Conservation (phyloP, 2,113 vertebrate genomes). For the Oryzias woworae region DNA sequence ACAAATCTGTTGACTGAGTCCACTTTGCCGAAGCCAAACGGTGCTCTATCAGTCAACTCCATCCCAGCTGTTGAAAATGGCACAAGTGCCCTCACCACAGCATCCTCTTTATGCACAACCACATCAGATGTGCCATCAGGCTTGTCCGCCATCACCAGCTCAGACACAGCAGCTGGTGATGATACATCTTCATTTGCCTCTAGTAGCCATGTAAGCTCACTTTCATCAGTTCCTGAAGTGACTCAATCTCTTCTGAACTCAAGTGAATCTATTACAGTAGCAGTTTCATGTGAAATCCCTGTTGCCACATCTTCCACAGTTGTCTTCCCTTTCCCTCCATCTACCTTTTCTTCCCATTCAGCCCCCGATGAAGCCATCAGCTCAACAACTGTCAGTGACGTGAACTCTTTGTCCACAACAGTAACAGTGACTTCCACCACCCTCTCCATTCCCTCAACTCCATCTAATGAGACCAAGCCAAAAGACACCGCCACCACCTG, state of each 20-base stretch:
- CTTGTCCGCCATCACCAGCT: conserved; percentile 1
- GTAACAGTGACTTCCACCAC: background rate
- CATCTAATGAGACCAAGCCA: conserved; percentile 40
- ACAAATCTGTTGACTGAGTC: conserved; percentile 29
- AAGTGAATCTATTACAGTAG: conserved; percentile 7
- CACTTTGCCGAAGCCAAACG: conserved; percentile 22
- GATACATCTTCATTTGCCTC: conserved; percentile 16
- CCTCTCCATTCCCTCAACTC: conserved; percentile 28
- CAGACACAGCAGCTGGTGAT: conserved; percentile 8
- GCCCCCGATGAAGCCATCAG: conserved; percentile 11
- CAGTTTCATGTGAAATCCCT: conserved; percentile 23
- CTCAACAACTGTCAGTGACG: conserved; percentile 28
- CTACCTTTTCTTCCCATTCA: conserved; percentile 14
- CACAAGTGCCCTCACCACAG: conserved; percentile 17
- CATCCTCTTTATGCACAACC: conserved; percentile 30
- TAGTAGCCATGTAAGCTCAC: conserved; percentile 19
- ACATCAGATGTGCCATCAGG: conserved; percentile 19
- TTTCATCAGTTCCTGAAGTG: conserved; percentile 27
- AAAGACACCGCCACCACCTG: conserved; percentile 41
- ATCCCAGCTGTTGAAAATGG: conserved; percentile 20
- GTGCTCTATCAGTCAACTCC: conserved; percentile 15
- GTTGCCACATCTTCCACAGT: conserved; percentile 13
- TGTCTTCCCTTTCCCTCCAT: conserved; percentile 5
- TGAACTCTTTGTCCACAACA: conserved; percentile 23
- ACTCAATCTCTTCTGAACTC: conserved; percentile 16